These are phyloP conservation scores for Eupleurogrammus muticus DNA, from an alignment of 2,797 vertebrate genomes.

Conservation along the genomic window DNA sequence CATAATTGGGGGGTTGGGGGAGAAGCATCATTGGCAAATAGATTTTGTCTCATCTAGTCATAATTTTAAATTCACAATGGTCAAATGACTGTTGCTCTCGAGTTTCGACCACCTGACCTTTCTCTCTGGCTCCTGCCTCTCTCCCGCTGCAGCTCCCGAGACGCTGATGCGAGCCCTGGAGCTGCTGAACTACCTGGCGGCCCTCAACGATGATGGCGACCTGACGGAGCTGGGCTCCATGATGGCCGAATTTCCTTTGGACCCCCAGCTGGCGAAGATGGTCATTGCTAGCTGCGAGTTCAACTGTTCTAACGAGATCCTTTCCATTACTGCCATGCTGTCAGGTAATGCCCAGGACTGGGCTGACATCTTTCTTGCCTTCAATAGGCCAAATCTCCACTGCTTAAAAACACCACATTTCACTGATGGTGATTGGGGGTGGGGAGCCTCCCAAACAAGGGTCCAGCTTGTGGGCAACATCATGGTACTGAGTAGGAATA, in stretches of 20 bases:
- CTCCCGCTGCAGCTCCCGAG: conserved; percentile 90
- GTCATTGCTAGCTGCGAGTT: conserved; percentile 99
- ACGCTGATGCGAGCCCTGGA: conserved; percentile 98
- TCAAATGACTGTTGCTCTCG: not conserved
- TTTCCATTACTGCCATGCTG: conserved; percentile 99
- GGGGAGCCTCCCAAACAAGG: conserved; percentile 1
- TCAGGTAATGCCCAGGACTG: conserved; percentile 97
- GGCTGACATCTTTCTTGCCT: conserved; percentile 91
- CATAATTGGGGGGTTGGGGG: no score
- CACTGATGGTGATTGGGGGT: conserved; percentile 8
- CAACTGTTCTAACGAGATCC: conserved; percentile 99
- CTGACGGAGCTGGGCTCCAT: conserved; percentile 98
- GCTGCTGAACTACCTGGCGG: conserved; percentile 97
- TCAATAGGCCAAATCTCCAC: conserved; percentile 81
- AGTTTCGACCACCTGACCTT: not conserved
- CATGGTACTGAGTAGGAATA: not conserved
- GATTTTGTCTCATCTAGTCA: no score
- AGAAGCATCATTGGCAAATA: no score
- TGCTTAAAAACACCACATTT: conserved; percentile 21
- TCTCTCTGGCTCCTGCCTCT: not conserved
- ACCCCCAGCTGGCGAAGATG: conserved; percentile 99
- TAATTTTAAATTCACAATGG: no score
- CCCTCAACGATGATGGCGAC: conserved; percentile 98
- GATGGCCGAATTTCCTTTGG: conserved; percentile 99
- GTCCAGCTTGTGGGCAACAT: not conserved